Percentiles rank a stretch among this genome's conserved stretches.
phyloP scores from a whole-genome alignment of 2,797 vertebrate species.

The Sorex maritimensis region DNA sequence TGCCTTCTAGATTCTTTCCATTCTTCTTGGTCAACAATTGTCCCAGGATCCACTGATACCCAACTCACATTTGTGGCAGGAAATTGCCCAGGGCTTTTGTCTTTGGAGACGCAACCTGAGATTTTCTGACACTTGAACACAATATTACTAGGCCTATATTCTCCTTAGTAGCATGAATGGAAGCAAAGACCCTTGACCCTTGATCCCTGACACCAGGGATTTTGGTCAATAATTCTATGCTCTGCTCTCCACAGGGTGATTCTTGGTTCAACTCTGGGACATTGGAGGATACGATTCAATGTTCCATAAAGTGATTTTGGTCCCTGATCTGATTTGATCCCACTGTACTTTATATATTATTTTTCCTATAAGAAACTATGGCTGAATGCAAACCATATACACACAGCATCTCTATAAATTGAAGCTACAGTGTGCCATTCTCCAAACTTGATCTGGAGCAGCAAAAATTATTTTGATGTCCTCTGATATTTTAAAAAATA shows the following conservation, averaged over 20 bases:
- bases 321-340: neutral
- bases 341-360: neutral
- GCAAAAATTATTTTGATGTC: conserved; percentile 11
- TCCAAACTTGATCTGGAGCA: neutral
- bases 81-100: conserved; percentile 6
- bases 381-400: neutral
- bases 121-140: neutral
- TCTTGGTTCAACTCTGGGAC: neutral
- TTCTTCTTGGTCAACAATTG: neutral
- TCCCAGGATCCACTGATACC: neutral
- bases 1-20: conserved; percentile 18
- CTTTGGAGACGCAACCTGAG: neutral
- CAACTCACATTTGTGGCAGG: neutral
- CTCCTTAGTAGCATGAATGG: neutral
- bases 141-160: neutral
- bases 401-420: neutral
- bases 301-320: conserved; percentile 17
- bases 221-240: conserved; percentile 14
- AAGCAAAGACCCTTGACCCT: conserved; percentile 14
- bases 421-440: neutral
- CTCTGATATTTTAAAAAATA: neutral
- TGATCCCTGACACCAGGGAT: neutral
- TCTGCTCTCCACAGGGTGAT: conserved; percentile 2
- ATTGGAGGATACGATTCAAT: conserved; percentile 19
- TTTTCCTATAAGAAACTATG: neutral